Base-by-base conservation (phyloP, 2,113 vertebrate species). In the Bubo bubo region DNA sequence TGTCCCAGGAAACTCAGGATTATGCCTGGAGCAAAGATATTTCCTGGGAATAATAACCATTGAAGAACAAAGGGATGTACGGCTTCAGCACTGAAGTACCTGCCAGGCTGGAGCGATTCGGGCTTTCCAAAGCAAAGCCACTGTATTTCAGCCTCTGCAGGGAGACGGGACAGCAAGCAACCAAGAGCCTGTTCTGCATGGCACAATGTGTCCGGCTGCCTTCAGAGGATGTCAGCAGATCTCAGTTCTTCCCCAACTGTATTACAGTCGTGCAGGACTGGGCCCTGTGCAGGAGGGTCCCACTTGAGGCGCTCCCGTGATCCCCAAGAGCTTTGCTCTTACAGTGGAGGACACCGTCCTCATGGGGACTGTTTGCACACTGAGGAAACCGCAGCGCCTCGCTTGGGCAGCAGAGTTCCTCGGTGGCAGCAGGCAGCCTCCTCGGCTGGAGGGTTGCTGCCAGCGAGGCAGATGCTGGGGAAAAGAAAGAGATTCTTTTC, bases 191-290 rank as follows among this genome's bases (percentile, higher is more conserved):
- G 3, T 43, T 50, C 59, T 32, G 49, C 41, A 58, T 45, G 53
- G 53, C 2, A 1, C 12, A 17, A 4, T 5, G 24, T 27, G 62
- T 27, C 55, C 0, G 0, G 28, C 35, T 63, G 34, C 62, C 43
- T 47, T 74, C 49, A 45, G 53, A 72, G 77, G 19, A 20, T 35
- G 32, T 34, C 64, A 72, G 64, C 52, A 49, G 27, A 24, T 43
- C 77, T 50, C 66, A 28, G 59, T 43, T 63, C 68, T 75, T 80
- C 35, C 68, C 41, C 14, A 27, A 1, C 9, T 27, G 5, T 2
- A 17, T 27, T 34, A 12, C 52, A 28, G 55, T 19, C 24, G 1
- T 20, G 21, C 60, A 47, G 60, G 37, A n/a, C 15, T 8, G 24
- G 64, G 16, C 22, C 30, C n/a, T 66, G n/a, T 9, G n/a, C 52